Percentiles rank a stretch among this genome's conserved stretches.
Conservation (phyloP, 92 coral and sea anemone species). For the Porites cylindrica region DNA sequence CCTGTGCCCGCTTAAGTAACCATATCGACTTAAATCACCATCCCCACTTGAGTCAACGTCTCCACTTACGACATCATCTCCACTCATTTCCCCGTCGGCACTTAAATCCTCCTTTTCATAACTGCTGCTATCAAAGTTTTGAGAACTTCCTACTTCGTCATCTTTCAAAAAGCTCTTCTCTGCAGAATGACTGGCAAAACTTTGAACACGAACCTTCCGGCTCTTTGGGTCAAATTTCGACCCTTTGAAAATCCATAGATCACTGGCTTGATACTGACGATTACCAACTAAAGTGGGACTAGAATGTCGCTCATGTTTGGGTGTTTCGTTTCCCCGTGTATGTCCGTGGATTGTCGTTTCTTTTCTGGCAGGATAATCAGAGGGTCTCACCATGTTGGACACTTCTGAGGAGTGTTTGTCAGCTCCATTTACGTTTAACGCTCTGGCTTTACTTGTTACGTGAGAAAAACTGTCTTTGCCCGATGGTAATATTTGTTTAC, state of each 20-base stretch:
- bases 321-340: not conserved
- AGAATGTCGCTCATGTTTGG: not conserved
- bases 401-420: not conserved
- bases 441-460: not conserved
- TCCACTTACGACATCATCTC: not conserved
- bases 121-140: not conserved
- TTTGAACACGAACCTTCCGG: not conserved
- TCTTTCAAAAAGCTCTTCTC: not conserved
- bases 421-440: not conserved
- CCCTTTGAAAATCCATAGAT: not conserved
- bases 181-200: not conserved
- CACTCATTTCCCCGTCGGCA: constrained; percentile 2
- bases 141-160: not conserved
- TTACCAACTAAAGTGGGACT: not conserved
- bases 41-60: not conserved
- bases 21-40: not conserved
- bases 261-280: not conserved
- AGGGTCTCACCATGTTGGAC: not conserved
- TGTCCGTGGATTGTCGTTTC: not conserved
- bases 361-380: not conserved
- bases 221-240: too few relatives aligned
- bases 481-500: not conserved
- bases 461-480: not conserved
- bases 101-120: not conserved
- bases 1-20: not conserved